Evolutionary conservation across 1,140 invertebrate species (phyloP), one percentile per base, ranked within the genome.

Genomic region (Lethrus apterus): DNA sequence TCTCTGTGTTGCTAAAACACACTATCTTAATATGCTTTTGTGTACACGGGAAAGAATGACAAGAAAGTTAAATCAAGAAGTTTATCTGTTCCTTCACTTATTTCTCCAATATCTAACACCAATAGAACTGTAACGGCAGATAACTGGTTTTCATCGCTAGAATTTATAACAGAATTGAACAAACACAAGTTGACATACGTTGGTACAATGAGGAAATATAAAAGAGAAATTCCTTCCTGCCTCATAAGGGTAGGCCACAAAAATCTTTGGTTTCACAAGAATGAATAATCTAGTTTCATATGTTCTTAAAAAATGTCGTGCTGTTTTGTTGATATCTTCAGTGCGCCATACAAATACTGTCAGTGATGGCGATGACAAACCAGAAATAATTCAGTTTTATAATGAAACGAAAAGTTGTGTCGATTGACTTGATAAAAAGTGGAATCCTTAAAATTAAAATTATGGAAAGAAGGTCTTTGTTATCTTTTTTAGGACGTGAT

Each of bases 61-160:
- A n/a, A n/a, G n/a, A n/a, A n/a, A n/a, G n/a, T n/a, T n/a, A n/a
- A n/a, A n/a, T n/a, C n/a, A n/a, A n/a, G n/a, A n/a, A n/a, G n/a
- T n/a, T n/a, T n/a, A n/a, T n/a, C 54, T 15, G 54, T 66, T 2
- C n/a, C 57, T 14, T 32, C 59, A 43, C 48, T 69, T 7, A 26
- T 35, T 4, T 54, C 53, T 46, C 44, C 46, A 44, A 52, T 65
- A 29, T 47, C 59, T 49, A 46, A 54, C 29, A 57, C 55, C 20
- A 41, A 60, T 8, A 47, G 63, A 50, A 64, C 60, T 48, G 35
- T 66, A 10, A 65, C 60, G 8, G 55, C 48, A 23, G 63, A 66
- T 40, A 67, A 69, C 51, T 66, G 59, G 58, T 68, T 70, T 55
- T 53, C 46, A 19, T 67, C 63, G 4, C 41, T 65, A 11, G 43